phyloP scores from a whole-genome alignment of 2,113 vertebrate species.

The Austrofundulus limnaeus region DNA sequence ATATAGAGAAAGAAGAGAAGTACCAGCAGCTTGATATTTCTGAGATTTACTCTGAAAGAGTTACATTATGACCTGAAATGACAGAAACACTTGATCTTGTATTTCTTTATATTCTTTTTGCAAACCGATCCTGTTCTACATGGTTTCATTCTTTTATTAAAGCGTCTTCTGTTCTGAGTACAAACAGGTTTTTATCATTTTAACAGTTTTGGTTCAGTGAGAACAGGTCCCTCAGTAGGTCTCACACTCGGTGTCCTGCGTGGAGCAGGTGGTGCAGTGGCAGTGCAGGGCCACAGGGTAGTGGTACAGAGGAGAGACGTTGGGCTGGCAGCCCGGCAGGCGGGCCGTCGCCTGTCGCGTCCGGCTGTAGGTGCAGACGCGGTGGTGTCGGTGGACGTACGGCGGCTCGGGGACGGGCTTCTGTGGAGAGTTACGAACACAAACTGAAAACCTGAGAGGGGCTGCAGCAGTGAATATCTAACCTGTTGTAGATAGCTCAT shows the following conservation, averaged over 20 bases:
- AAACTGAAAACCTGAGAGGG: background rate
- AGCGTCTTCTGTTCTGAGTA: too few species aligned
- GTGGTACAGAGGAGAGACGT: conserved; percentile 74
- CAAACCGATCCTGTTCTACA: too few species aligned
- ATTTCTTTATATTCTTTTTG: background rate
- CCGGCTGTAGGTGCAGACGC: conserved; percentile 75
- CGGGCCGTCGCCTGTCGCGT: conserved; percentile 65
- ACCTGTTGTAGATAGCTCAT: background rate
- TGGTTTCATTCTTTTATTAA: too few species aligned
- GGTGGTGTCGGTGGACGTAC: conserved; percentile 76
- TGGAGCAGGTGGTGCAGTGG: conserved; percentile 75
- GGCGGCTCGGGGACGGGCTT: conserved; percentile 72
- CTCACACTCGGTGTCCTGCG: conserved; percentile 78
- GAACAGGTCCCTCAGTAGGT: conserved; percentile 67
- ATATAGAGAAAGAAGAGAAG: too few species aligned
- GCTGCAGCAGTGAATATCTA: background rate
- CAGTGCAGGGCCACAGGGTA: conserved; percentile 78
- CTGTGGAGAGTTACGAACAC: conserved; percentile 37
- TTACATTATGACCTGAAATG: too few species aligned
- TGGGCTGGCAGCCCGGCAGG: conserved; percentile 73
- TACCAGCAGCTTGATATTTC: too few species aligned
- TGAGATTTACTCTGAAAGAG: too few species aligned
- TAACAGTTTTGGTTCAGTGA: too few species aligned
- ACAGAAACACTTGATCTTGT: background rate
- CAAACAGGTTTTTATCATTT: too few species aligned